Base-by-base conservation (phyloP, 2,888 invertebrate species). In the Liopterus haemorrhoidalis region DNA sequence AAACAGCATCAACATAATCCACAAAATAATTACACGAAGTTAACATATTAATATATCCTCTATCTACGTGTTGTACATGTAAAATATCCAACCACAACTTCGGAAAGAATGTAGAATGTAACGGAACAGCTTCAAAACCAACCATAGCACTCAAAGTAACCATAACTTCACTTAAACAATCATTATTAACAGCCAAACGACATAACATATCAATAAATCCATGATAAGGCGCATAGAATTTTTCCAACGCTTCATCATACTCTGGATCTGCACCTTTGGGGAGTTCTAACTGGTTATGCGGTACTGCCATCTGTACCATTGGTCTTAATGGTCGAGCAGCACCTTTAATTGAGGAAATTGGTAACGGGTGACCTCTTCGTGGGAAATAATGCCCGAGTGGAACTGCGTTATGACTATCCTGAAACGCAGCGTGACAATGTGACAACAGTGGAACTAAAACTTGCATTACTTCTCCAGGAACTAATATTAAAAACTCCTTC, bases 41-140 rank as follows among this genome's bases (percentile, higher is more conserved):
- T 47, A 94, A 70, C 70, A 90, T 80, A 51, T 83, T 81, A 54
- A 89, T 82, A 61, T 89, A 83, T 63, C 87, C 87, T 35, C 82
- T 73, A 60, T 88, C 88, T 46, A 84, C 78, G 60, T 79, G 76
- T 82, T 81, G 80, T 6, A 84, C 79, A 51, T 82, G 79, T 58
- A 85, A 81, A 39, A 93, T 86, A 64, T 93, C 93, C 49, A 87
- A 75, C 94, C 93, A 94, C 59, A 94, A 79, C 60, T 90, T 85
- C 11, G 94, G 90, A 69, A 94, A 94, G 64, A 85, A 81, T 49
- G 84, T 86, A 61, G 89, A 82, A 70, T 91, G 85, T 50, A 94
- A 72, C 2, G 91, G 89, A 30, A 88, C 87, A 36, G 84, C 92
- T 70, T 95, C 94, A 54, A 89, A 84, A 46, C 92, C 94, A 39